Conservation (phyloP, 2,797 vertebrate genomes). For the Sebastolobus altivelis region DNA sequence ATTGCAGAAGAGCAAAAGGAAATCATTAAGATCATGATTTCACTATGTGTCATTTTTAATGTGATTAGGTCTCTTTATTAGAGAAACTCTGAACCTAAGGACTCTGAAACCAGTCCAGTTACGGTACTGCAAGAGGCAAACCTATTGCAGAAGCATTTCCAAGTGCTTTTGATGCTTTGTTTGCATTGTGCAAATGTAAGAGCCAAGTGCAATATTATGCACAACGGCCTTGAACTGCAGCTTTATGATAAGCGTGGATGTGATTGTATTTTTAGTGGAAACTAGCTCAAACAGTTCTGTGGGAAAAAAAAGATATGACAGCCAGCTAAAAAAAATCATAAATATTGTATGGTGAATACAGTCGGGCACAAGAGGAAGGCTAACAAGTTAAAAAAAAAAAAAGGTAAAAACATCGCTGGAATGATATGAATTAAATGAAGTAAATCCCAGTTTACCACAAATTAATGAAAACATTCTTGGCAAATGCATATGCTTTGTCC, state of each 20-base stretch:
- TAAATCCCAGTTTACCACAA: conserved; percentile 43
- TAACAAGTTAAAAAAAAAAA: conserved; percentile 20
- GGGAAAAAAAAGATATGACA: conserved; percentile 6
- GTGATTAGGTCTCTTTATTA: background rate
- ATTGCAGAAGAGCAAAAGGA: background rate
- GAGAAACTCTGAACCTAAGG: conserved; percentile 2
- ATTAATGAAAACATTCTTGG: conserved; percentile 53
- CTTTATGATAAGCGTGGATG: background rate
- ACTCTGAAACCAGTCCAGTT: background rate
- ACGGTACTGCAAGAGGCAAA: background rate
- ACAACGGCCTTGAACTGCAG: background rate
- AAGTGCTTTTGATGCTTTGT: background rate
- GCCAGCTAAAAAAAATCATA: conserved; percentile 1
- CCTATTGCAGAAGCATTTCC: background rate
- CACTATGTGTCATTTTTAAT: background rate
- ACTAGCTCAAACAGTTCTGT: background rate
- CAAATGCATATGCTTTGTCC: conserved; percentile 37
- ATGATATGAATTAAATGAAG: conserved; percentile 10
- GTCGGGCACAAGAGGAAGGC: conserved; percentile 10
- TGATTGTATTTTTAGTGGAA: conserved; percentile 2
- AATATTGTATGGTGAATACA: conserved; percentile 7
- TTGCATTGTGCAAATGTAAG: background rate
- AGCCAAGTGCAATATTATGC: background rate
- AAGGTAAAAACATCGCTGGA: conserved; percentile 31
- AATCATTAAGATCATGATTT: background rate